These are phyloP conservation scores for Patella pellucida DNA, from an alignment of 2,888 invertebrate genomes.

Conservation along the genomic window DNA sequence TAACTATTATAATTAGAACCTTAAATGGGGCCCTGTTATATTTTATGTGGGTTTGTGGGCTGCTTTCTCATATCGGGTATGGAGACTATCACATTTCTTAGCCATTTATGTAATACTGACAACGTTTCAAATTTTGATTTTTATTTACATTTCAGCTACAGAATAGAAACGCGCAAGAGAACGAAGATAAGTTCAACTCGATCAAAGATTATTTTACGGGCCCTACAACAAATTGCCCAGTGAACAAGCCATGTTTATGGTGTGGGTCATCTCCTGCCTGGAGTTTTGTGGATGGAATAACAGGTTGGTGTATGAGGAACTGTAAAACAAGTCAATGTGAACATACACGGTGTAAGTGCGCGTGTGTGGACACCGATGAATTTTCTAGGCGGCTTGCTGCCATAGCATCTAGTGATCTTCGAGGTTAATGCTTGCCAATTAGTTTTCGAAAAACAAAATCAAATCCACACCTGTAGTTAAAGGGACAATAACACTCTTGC, in stretches of 20 bases:
- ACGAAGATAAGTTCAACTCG: background rate
- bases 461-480: no score
- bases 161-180: background rate
- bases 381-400: background rate
- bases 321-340: background rate
- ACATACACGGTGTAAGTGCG: background rate
- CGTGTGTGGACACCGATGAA: background rate
- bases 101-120: no score
- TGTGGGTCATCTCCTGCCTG: background rate
- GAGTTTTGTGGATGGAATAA: background rate
- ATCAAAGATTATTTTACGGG: background rate
- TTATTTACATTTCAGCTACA: background rate
- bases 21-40: no score
- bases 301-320: slow-evolving; percentile 9
- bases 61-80: no score
- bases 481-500: no score
- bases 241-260: slow-evolving; percentile 4
- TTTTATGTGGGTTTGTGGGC: no score
- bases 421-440: background rate
- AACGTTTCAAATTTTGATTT: no score
- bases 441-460: no score
- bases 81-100: no score
- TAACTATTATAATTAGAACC: no score
- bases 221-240: background rate
- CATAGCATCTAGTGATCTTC: background rate